These are phyloP conservation scores for Eretmochelys imbricata DNA, from an alignment of 2,113 vertebrate species.

Conservation along the genomic window DNA sequence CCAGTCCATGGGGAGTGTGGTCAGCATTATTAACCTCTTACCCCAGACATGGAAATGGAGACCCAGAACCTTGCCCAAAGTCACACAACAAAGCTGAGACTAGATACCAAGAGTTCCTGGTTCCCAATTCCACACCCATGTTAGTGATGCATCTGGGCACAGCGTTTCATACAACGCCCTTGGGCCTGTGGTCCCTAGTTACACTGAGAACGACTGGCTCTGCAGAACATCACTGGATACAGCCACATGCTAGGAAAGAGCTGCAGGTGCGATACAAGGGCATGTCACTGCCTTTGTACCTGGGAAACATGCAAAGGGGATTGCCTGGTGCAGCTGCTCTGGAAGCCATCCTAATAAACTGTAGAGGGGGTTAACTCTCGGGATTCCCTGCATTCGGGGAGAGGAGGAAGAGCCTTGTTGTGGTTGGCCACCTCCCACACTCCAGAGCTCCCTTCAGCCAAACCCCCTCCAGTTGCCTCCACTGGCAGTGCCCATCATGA, in stretches of 20 bases:
- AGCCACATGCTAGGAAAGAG: background rate
- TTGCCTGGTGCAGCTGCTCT: background rate
- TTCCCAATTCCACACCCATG: background rate
- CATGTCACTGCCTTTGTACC: background rate
- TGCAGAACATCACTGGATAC: background rate
- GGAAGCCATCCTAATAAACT: accelerated
- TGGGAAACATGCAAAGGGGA: background rate
- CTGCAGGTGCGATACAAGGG: background rate
- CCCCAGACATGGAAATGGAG: background rate
- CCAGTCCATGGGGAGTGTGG: background rate
- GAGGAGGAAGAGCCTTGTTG: background rate
- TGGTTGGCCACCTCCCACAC: background rate
- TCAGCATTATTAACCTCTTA: accelerated
- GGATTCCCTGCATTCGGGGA: background rate
- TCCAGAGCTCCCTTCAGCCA: background rate
- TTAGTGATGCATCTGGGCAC: background rate
- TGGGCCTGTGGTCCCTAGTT: background rate
- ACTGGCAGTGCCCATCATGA: background rate
- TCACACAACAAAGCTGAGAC: background rate
- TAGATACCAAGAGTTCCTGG: background rate
- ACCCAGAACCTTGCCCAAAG: background rate
- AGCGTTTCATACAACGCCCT: background rate
- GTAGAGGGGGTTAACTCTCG: background rate
- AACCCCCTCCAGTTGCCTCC: background rate
- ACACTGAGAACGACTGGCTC: background rate